Evolutionary conservation across 2,888 invertebrate species (phyloP).

Genomic region (Catonia carolina): DNA sequence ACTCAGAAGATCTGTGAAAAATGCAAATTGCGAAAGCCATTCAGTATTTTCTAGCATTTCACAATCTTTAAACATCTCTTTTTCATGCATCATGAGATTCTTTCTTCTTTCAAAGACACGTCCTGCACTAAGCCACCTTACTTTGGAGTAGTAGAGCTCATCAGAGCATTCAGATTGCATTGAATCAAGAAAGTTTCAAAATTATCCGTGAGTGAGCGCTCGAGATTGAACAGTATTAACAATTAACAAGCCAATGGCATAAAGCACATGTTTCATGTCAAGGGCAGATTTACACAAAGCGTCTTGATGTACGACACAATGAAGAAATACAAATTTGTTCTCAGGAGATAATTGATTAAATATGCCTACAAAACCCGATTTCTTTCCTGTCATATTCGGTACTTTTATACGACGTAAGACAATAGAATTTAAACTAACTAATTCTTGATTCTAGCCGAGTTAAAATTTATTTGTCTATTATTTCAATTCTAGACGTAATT

Average conservation of each 20-base stretch:
- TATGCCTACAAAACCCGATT: slow-evolving; percentile 25
- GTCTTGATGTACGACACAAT: slow-evolving; percentile 33
- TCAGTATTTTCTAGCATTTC: slow-evolving; percentile 8
- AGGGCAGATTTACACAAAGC: slow-evolving; percentile 31
- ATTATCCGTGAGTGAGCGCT: slow-evolving; percentile 24
- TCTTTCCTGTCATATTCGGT: slow-evolving; percentile 29
- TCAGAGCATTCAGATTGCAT: slow-evolving; percentile 22
- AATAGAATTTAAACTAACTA: too few relatives aligned
- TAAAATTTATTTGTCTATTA: too few relatives aligned
- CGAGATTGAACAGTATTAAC: slow-evolving; percentile 22
- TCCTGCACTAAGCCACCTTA: slow-evolving; percentile 18
- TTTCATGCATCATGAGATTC: slow-evolving; percentile 12
- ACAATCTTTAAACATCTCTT: slow-evolving; percentile 7
- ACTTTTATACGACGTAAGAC: too few relatives aligned
- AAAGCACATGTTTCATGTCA: slow-evolving; percentile 30
- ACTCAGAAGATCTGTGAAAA: slow-evolving; percentile 25
- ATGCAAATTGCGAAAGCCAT: slow-evolving; percentile 23
- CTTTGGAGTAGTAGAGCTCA: slow-evolving; percentile 16
- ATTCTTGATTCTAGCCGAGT: too few relatives aligned
- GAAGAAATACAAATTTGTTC: slow-evolving; percentile 30
- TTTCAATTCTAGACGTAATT: too few relatives aligned
- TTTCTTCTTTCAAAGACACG: slow-evolving; percentile 18
- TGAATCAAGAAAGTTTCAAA: slow-evolving; percentile 22
- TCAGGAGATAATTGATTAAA: slow-evolving; percentile 26
- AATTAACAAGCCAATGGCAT: slow-evolving; percentile 28